phyloP scores from a whole-genome alignment of 2,888 invertebrate species.

The Drosophila neotestacea region DNA sequence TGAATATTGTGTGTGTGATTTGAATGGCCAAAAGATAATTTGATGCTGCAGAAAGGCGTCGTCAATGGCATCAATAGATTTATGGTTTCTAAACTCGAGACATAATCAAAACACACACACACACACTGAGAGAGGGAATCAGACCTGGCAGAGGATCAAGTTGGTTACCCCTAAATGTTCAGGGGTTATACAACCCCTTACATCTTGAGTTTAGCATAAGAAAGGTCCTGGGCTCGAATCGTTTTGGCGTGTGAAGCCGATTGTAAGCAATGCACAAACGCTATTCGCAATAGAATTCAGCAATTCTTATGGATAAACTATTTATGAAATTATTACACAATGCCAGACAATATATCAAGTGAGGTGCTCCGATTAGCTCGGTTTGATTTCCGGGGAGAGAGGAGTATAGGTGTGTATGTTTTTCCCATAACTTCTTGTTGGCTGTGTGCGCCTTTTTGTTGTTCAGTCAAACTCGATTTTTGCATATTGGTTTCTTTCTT shows the following conservation, averaged over 20 bases:
- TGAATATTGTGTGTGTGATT: conserved; percentile 59
- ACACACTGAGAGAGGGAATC: not conserved
- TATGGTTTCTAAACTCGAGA: conserved; percentile 80
- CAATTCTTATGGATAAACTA: conserved; percentile 79
- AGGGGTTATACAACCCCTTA: conserved; percentile 47
- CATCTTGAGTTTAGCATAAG: conserved; percentile 62
- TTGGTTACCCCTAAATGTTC: conserved; percentile 12
- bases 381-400: conserved; percentile 27
- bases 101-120: conserved; percentile 72
- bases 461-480: conserved; percentile 35
- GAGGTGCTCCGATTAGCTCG: conserved; percentile 74
- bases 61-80: conserved; percentile 81
- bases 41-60: conserved; percentile 76
- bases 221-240: conserved; percentile 43
- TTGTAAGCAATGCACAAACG: conserved; percentile 14
- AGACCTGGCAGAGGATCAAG: conserved; percentile 3
- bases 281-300: conserved; percentile 67
- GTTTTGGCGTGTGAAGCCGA: conserved; percentile 52
- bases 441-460: conserved; percentile 66
- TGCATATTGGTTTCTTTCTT: conserved; percentile 59
- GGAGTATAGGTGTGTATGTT: conserved; percentile 77
- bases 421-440: conserved; percentile 81
- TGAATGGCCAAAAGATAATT: conserved; percentile 77
- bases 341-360: conserved; percentile 72
- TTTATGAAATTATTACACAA: conserved; percentile 80